Conservation (phyloP, 2,888 invertebrate species). For the Glyphotaelius pellucidus region DNA sequence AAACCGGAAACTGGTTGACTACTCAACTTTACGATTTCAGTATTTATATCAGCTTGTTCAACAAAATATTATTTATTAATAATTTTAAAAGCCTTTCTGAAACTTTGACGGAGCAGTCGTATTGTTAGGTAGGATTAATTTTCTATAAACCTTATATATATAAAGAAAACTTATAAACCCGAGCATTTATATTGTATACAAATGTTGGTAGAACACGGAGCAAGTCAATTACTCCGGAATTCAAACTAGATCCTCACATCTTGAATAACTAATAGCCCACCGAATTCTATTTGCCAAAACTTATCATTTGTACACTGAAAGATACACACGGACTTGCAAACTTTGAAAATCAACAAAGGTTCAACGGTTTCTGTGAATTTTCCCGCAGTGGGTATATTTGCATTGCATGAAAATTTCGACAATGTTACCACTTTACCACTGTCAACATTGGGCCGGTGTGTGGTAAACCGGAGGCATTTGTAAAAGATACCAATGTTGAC, state of each 20-base stretch:
- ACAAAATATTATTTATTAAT: no score
- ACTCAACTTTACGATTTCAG: no score
- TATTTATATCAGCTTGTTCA: no score
- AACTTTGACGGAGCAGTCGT: no score
- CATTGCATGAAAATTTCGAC: neutral
- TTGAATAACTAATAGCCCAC: neutral
- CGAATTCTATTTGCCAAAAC: neutral
- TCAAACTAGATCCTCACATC: neutral
- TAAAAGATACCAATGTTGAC: no score
- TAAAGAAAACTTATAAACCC: no score
- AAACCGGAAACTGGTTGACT: no score
- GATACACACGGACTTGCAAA: slow-evolving; percentile 10
- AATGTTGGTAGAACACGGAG: neutral
- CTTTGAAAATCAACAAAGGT: slow-evolving; percentile 16
- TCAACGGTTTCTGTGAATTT: neutral
- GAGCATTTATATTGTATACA: no score
- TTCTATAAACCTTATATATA: no score
- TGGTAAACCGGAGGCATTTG: no score
- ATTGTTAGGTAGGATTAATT: no score
- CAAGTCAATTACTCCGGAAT: neutral
- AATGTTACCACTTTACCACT: neutral
- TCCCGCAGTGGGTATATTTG: neutral
- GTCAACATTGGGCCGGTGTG: neutral
- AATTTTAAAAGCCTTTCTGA: no score
- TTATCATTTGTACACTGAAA: slow-evolving; percentile 3